phyloP scores from a whole-genome alignment of 2,113 vertebrate genomes.

The Redunca redunca region DNA sequence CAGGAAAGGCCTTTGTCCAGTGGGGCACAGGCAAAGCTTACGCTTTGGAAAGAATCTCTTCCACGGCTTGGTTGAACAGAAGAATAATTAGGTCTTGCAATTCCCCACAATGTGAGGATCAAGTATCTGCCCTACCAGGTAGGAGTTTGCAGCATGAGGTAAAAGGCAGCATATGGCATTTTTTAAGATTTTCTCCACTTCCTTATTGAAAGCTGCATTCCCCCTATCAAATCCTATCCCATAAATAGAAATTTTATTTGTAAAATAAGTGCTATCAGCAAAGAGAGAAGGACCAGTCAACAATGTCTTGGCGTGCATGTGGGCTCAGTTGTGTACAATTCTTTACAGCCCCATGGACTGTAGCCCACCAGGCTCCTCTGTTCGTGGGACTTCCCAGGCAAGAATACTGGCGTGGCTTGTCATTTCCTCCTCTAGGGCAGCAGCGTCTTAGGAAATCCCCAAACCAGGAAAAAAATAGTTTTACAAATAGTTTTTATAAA shows the following conservation, averaged over 20 bases:
- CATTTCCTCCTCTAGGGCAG: neutral
- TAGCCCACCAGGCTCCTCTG: neutral
- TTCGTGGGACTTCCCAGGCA: neutral
- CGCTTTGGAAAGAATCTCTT: neutral
- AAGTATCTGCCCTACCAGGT: neutral
- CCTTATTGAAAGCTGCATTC: neutral
- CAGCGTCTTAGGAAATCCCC: neutral
- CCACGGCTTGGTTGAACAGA: neutral
- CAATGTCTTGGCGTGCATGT: neutral
- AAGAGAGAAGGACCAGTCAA: neutral
- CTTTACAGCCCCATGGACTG: neutral
- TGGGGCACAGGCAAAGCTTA: neutral
- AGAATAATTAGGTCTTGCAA: neutral
- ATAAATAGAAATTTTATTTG: neutral
- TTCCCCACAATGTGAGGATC: neutral
- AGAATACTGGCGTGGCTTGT: neutral
- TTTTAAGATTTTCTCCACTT: neutral
- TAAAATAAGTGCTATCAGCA: neutral
- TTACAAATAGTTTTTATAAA: neutral
- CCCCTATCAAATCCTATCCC: neutral
- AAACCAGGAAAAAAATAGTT: neutral
- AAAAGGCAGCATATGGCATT: neutral
- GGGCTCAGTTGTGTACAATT: rapidly evolving
- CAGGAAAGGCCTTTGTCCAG: neutral
- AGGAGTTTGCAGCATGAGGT: neutral